Conservation (phyloP, 2,797 vertebrate genomes). For the Gambusia yucatana region DNA sequence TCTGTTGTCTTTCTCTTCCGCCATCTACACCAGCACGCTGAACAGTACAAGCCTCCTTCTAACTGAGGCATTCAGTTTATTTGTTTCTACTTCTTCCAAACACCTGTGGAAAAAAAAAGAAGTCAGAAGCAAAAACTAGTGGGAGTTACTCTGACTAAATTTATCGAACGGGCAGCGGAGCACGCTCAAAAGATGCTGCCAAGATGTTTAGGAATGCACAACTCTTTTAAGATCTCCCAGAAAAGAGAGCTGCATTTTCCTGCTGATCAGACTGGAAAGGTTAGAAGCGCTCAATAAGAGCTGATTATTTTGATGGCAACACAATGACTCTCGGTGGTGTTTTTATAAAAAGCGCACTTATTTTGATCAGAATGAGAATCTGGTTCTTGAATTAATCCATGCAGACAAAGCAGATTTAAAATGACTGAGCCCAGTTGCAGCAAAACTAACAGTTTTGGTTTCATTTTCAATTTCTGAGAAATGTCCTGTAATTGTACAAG, state of each 20-base stretch:
- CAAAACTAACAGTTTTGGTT: neutral
- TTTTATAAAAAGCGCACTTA: neutral
- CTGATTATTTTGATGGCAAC: neutral
- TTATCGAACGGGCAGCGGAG: too few relatives aligned
- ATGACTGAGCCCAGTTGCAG: neutral
- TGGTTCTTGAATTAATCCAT: neutral
- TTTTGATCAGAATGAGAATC: neutral
- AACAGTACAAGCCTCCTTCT: neutral
- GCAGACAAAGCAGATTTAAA: neutral
- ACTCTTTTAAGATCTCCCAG: neutral
- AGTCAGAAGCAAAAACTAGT: neutral
- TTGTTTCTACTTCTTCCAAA: slow-evolving; percentile 1
- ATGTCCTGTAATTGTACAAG: neutral
- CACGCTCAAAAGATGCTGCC: neutral
- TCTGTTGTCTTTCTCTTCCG: neutral
- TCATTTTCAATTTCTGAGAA: neutral
- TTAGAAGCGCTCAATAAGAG: neutral
- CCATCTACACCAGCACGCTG: neutral
- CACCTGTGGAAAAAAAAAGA: neutral
- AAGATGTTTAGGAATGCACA: neutral
- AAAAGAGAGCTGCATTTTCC: neutral
- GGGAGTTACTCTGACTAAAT: slow-evolving; percentile 1
- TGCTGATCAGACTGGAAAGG: neutral
- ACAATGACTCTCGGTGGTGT: neutral
- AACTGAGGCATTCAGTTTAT: neutral